Percentiles rank a stretch among this genome's conserved stretches.
Evolutionary conservation across 1,140 invertebrate species (phyloP).

Genomic region (Ephestia elutella): DNA sequence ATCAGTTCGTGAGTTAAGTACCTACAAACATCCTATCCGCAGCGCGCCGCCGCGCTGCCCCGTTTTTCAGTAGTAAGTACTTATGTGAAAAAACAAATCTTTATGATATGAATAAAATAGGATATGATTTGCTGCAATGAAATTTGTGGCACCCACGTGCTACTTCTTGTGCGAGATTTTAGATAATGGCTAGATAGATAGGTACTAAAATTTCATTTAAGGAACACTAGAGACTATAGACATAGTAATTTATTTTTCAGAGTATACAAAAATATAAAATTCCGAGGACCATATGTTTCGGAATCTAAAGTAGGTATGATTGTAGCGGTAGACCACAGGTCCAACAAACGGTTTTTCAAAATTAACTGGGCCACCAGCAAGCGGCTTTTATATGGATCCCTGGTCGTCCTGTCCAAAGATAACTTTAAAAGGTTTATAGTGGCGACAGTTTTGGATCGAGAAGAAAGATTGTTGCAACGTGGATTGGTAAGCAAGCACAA

Average conservation of each 20-base stretch:
- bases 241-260: conserved; percentile 34
- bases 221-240: too few species aligned
- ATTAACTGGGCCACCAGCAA: conserved; percentile 60
- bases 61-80: too few species aligned
- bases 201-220: too few species aligned
- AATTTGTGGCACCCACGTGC: too few species aligned
- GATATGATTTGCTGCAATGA: too few species aligned
- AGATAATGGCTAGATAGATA: too few species aligned
- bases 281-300: conserved; percentile 42
- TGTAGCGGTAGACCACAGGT: conserved; percentile 42
- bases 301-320: conserved; percentile 36
- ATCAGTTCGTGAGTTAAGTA: too few species aligned
- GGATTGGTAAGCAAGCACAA: conserved; percentile 66
- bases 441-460: conserved; percentile 78
- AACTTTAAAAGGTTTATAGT: conserved; percentile 80
- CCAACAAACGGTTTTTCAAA: conserved; percentile 32
- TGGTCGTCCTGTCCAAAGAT: conserved; percentile 82
- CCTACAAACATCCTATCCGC: too few species aligned
- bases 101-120: too few species aligned
- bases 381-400: conserved; percentile 81
- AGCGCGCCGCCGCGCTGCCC: too few species aligned
- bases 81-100: too few species aligned
- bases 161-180: too few species aligned
- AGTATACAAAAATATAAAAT: conserved; percentile 41
- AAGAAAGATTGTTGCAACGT: conserved; percentile 60